A percentile compares a stretch with the other conserved stretches of the same genome.
These are phyloP conservation scores for Ceratina japonica DNA, from an alignment of 1,140 invertebrate species.

Conservation along the genomic window DNA sequence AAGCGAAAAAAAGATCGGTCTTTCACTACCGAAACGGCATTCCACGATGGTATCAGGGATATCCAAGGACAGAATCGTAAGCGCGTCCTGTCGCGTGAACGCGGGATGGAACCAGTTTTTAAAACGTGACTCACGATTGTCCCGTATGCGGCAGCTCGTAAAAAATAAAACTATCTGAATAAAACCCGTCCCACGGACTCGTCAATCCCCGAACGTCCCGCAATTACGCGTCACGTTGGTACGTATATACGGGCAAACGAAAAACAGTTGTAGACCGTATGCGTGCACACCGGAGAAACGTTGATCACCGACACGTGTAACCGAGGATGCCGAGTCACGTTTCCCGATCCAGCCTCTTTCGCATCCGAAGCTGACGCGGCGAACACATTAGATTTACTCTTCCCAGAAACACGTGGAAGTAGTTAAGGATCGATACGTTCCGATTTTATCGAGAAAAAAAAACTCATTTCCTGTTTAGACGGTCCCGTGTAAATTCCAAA, in stretches of 20 bases:
- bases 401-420: not conserved
- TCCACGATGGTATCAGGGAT: conserved; percentile 6
- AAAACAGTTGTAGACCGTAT: not conserved
- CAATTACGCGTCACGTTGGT: not conserved
- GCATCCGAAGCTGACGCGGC: no score
- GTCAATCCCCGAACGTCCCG: conserved; percentile 25
- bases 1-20: not conserved
- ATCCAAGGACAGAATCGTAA: conserved; percentile 20
- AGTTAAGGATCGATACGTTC: not conserved
- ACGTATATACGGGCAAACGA: not conserved
- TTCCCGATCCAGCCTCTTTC: not conserved
- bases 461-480: not conserved
- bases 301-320: not conserved
- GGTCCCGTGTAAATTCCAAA: not conserved
- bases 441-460: not conserved
- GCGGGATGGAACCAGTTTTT: conserved; percentile 63
- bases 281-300: not conserved
- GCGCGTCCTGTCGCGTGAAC: not conserved
- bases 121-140: conserved; percentile 62
- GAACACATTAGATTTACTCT: no score
- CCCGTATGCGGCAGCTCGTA: conserved; percentile 50
- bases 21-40: not conserved
- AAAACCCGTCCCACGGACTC: conserved; percentile 26
- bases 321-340: not conserved
- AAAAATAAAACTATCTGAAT: conserved; percentile 54